phyloP scores from a whole-genome alignment of 2,888 invertebrate genomes.

The Globia sparganii region DNA sequence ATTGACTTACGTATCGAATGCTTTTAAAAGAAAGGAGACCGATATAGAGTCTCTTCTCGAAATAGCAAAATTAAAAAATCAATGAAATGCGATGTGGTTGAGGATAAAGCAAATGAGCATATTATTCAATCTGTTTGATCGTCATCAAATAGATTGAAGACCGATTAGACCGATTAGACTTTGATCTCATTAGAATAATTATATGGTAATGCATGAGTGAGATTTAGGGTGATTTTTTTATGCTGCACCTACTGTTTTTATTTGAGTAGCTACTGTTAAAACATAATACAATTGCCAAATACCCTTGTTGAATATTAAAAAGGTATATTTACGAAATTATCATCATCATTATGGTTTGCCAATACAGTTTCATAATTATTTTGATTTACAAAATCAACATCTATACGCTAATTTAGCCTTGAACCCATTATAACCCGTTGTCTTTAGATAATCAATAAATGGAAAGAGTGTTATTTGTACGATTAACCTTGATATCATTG shows the following conservation, averaged over 20 bases:
- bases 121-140: not conserved
- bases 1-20: no score
- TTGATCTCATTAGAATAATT: slow-evolving; percentile 15
- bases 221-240: not conserved
- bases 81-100: not conserved
- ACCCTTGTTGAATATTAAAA: not conserved
- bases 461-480: not conserved
- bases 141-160: not conserved
- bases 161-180: slow-evolving; percentile 2
- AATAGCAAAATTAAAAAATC: not conserved
- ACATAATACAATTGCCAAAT: not conserved
- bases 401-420: not conserved
- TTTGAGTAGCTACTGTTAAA: not conserved
- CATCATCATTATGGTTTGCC: slow-evolving; percentile 3
- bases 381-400: not conserved
- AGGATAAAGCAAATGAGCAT: slow-evolving; percentile 5
- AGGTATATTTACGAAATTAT: not conserved
- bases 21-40: not conserved
- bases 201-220: not conserved
- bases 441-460: not conserved
- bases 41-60: not conserved
- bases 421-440: not conserved
- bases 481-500: slow-evolving; percentile 13
- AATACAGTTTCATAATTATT: not conserved
- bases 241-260: not conserved